A percentile compares a stretch with the other conserved stretches of the same genome.
These are phyloP conservation scores for Camelus bactrianus DNA, from an alignment of 2,113 vertebrate species.

Conservation along the genomic window DNA sequence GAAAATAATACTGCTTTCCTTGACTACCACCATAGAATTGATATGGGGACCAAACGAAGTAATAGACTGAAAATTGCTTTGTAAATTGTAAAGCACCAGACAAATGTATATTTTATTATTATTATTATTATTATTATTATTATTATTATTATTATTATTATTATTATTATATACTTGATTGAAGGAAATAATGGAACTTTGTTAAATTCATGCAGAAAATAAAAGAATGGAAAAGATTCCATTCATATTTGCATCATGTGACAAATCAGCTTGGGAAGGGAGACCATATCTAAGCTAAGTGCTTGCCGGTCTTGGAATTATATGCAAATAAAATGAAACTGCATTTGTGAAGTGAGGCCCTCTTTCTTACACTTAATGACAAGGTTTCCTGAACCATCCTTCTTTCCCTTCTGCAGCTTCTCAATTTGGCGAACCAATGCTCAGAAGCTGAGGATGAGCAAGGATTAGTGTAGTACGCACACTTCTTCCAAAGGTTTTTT, in stretches of 20 bases:
- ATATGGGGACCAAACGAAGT: neutral
- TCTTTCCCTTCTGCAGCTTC: conserved; percentile 21
- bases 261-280: conserved; percentile 20
- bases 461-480: neutral
- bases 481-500: neutral
- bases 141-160: neutral
- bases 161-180: neutral
- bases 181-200: neutral
- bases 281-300: neutral
- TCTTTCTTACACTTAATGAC: conserved; percentile 5
- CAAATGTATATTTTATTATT: neutral
- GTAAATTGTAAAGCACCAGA: neutral
- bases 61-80: neutral
- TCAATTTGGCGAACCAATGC: conserved; percentile 40
- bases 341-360: neutral
- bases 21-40: neutral
- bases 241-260: neutral
- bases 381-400: neutral
- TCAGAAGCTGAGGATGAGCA: conserved; percentile 48
- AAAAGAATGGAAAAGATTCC: neutral
- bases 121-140: neutral
- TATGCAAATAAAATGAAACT: conserved; percentile 9
- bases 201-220: neutral
- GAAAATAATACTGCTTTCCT: neutral
- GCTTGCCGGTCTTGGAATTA: conserved; percentile 23